Evolutionary conservation across 2,888 invertebrate species (phyloP), one percentile per base, ranked within the genome.

Genomic region (Conus canariensis): DNA sequence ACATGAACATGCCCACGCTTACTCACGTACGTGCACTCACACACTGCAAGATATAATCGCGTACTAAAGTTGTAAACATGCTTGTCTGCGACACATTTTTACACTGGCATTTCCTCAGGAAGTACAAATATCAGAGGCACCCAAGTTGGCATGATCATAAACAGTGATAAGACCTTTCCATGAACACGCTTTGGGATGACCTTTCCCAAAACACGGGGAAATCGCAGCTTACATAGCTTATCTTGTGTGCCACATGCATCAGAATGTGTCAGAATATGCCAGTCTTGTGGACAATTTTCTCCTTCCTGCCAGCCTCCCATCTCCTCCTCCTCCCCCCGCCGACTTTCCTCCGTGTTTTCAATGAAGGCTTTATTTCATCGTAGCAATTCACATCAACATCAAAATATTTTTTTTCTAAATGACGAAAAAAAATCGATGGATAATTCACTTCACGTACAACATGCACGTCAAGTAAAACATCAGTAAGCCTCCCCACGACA

Each of bases 151-250:
- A 74, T n/a, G 74, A 74, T 74, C 74, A 74, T 74, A 74, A 10
- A 74, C 74, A 74, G n/a, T 74, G 74, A 74, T 74, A 74, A 74
- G 74, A 74, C 74, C 74, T 74, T n/a, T 74, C n/a, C 74, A 74
- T 74, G n/a, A 22, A 74, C n/a, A 74, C 74, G n/a, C 74, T 74
- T 74, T 74, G 6, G 22, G 9, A 22, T n/a, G 74, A 74, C 74
- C 74, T 74, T 74, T 74, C n/a, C 6, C 74, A 5, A 74, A 74
- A 22, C 22, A 22, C n/a, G 7, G n/a, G 7, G 74, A 74, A 74
- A 74, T 74, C 74, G 19, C 74, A n/a, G n/a, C 74, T 22, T n/a
- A n/a, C 74, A 74, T n/a, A 74, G 9, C n/a, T 74, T 74, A 74
- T 74, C 74, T 74, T n/a, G n/a, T 74, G 22, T 74, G n/a, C 74